phyloP scores from a whole-genome alignment of 2,888 invertebrate genomes.

The Limnephilus auricula region DNA sequence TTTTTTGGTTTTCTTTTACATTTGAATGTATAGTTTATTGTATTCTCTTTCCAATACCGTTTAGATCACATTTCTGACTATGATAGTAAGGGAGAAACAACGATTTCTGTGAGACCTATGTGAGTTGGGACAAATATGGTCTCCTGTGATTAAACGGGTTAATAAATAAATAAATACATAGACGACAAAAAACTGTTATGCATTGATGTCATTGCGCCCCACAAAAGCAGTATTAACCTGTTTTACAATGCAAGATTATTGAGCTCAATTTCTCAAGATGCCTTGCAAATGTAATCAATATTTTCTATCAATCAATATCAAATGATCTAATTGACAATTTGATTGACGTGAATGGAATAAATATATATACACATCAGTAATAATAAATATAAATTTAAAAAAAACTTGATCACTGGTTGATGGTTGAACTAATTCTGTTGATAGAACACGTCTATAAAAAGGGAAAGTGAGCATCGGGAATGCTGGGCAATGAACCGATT shows the following conservation, averaged over 20 bases:
- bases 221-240: not conserved
- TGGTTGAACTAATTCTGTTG: not conserved
- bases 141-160: no score
- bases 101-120: no score
- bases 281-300: not conserved
- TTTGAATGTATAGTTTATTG: no score
- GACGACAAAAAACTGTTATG: not conserved
- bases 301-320: not conserved
- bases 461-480: not conserved
- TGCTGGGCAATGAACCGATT: not conserved
- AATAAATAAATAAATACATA: no score
- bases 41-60: no score
- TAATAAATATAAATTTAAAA: not conserved
- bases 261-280: not conserved
- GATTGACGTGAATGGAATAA: not conserved
- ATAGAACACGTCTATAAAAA: not conserved
- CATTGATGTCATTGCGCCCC: not conserved
- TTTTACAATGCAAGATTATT: not conserved
- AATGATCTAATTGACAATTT: not conserved
- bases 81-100: no score
- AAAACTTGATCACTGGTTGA: not conserved
- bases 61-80: no score
- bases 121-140: no score
- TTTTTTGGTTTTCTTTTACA: no score
- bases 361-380: not conserved